These are phyloP conservation scores for Synodontis membranacea DNA, from an alignment of 2,113 vertebrate species.

Conservation along the genomic window DNA sequence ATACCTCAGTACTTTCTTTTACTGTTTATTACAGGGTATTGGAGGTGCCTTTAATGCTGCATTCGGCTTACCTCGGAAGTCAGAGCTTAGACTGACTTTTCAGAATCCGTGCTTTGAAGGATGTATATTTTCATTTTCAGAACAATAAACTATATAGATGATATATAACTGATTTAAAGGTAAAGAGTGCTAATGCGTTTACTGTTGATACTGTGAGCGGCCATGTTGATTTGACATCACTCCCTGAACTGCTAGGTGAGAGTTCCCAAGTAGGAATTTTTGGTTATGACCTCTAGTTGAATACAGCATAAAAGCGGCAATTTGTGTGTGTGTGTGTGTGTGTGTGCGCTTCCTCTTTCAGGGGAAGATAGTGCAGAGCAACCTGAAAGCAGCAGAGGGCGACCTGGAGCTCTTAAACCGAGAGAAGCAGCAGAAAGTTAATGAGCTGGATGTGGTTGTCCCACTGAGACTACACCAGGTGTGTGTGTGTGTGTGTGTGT, in stretches of 20 bases:
- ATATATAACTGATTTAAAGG: neutral
- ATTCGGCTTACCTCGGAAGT: neutral
- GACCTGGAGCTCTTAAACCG: conserved; percentile 83
- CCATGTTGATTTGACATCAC: no score
- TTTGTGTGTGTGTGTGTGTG: conserved; percentile 17
- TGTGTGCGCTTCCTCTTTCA: conserved; percentile 56
- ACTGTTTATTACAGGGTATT: neutral
- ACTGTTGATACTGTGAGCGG: neutral
- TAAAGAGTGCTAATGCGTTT: neutral
- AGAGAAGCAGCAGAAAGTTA: conserved; percentile 87
- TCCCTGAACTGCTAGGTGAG: neutral
- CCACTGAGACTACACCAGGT: conserved; percentile 92
- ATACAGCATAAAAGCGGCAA: neutral
- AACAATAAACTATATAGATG: no score
- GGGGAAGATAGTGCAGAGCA: conserved; percentile 74
- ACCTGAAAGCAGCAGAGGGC: conserved; percentile 67
- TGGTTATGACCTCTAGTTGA: neutral
- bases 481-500: conserved; percentile 35
- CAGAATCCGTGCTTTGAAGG: neutral
- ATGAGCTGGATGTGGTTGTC: conserved; percentile 83
- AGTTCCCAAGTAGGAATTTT: neutral
- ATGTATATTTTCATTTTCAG: neutral
- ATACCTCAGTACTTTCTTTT: neutral
- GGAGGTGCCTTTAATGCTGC: neutral
- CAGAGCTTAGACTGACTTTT: neutral